Conservation (phyloP, 2,888 invertebrate species). For the Drosophila subquinaria region DNA sequence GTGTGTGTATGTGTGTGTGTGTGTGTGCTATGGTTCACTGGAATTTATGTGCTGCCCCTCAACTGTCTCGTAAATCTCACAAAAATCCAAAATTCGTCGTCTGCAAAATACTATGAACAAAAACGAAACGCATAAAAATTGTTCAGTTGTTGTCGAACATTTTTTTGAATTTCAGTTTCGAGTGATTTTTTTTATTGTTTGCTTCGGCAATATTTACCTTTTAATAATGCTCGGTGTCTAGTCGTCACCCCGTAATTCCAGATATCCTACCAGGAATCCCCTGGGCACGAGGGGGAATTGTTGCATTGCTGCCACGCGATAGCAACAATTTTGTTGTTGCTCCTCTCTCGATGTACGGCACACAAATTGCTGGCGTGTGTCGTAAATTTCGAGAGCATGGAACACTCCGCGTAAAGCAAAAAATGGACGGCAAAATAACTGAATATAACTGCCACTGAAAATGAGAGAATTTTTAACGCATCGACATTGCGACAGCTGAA, state of each 20-base stretch:
- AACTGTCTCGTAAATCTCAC: constrained; percentile 77
- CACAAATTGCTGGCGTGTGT: constrained; percentile 70
- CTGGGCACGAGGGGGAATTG: constrained; percentile 8
- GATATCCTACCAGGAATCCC: constrained; percentile 27
- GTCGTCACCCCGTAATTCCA: constrained; percentile 49
- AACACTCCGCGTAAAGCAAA: constrained; percentile 25
- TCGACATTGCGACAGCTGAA: constrained; percentile 1
- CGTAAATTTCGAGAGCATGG: constrained; percentile 65
- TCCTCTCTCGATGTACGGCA: constrained; percentile 38
- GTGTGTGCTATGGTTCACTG: constrained; percentile 53
- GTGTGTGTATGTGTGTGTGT: constrained; percentile 12
- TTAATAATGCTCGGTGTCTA: constrained; percentile 72
- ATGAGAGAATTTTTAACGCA: constrained; percentile 4
- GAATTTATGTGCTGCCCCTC: constrained; percentile 73
- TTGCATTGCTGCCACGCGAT: constrained; percentile 53
- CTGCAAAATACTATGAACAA: constrained; percentile 57
- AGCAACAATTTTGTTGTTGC: constrained; percentile 43
- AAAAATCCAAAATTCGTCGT: constrained; percentile 50
- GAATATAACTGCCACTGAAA: constrained; percentile 39
- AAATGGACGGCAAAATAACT: constrained; percentile 43
- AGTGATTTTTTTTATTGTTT: constrained; percentile 50
- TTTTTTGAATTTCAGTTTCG: constrained; percentile 31
- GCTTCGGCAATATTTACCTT: constrained; percentile 76
- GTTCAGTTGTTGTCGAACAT: constrained; percentile 73
- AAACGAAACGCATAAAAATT: constrained; percentile 62